phyloP scores from a whole-genome alignment of 2,888 invertebrate species.

The Gymnoscelis rufifasciata region DNA sequence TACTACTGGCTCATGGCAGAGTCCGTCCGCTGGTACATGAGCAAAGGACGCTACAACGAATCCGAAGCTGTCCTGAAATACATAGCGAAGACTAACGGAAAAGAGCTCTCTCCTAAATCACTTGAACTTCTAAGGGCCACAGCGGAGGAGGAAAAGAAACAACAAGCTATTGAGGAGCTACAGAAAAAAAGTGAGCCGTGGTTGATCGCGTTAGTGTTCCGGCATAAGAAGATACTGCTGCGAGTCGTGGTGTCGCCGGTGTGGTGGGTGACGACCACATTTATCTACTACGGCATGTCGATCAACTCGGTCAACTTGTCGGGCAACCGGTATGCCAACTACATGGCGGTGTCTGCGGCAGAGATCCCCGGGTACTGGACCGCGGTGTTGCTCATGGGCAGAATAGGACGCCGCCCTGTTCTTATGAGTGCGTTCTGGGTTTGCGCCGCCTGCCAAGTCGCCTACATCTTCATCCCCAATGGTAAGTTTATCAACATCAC shows the following conservation, averaged over 20 bases:
- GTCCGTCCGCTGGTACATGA: conserved; percentile 87
- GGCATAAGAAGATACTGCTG: conserved; percentile 44
- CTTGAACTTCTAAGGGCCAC: conserved; percentile 42
- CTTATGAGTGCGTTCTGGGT: conserved; percentile 76
- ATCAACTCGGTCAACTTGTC: conserved; percentile 81
- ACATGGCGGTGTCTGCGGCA: conserved; percentile 77
- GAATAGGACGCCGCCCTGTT: conserved; percentile 78
- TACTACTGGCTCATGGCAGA: conserved; percentile 85
- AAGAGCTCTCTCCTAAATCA: conserved; percentile 50
- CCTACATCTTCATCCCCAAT: conserved; percentile 74
- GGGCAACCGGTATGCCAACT: conserved; percentile 81
- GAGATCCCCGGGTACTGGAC: conserved; percentile 84
- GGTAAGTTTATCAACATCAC: conserved; percentile 44
- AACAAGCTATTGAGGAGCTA: conserved; percentile 32
- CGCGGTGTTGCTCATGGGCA: conserved; percentile 78
- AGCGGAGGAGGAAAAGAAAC: conserved; percentile 44
- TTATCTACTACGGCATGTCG: conserved; percentile 82
- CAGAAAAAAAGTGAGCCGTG: conserved; percentile 43
- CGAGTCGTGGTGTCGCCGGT: conserved; percentile 57
- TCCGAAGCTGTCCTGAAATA: conserved; percentile 80
- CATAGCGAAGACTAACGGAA: conserved; percentile 81
- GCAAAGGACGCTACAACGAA: conserved; percentile 82
- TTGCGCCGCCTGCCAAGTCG: conserved; percentile 78
- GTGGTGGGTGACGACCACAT: conserved; percentile 82
- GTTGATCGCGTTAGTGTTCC: conserved; percentile 52